phyloP scores from a whole-genome alignment of 2,113 vertebrate species.

The Puma concolor region DNA sequence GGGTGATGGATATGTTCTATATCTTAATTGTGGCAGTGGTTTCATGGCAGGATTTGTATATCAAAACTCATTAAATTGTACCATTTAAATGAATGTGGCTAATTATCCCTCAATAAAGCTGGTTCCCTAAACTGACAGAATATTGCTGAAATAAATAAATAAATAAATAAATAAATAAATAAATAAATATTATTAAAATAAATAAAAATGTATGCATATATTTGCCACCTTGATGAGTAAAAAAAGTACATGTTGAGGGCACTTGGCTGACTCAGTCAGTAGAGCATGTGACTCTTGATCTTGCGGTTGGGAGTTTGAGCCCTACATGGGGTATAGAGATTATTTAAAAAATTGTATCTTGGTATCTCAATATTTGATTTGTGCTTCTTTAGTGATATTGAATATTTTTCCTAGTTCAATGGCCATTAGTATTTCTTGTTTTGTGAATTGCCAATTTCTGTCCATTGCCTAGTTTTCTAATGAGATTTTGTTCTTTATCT shows the following conservation, averaged over 20 bases:
- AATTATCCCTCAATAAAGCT: constrained; percentile 28
- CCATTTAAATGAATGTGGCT: not conserved
- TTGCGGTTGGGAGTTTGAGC: not conserved
- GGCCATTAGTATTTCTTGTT: constrained; percentile 4
- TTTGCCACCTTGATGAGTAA: constrained; percentile 24
- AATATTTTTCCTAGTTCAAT: constrained; percentile 10
- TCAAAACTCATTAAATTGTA: constrained; percentile 12
- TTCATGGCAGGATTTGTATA: not conserved
- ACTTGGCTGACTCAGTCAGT: not conserved
- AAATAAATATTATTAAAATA: constrained; percentile 36
- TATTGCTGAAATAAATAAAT: constrained; percentile 34
- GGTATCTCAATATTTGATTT: constrained; percentile 40
- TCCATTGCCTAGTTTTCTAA: constrained; percentile 53
- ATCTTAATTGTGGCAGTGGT: constrained; percentile 6
- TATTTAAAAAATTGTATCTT: not conserved
- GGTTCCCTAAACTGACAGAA: not conserved
- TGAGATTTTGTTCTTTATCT: constrained; percentile 7
- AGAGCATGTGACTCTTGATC: not conserved
- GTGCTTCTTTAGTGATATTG: not conserved
- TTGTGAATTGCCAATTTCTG: not conserved
- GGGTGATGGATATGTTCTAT: not conserved
- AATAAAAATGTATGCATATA: not conserved
- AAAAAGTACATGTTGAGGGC: not conserved
- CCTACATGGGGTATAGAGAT: not conserved
- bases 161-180: constrained; percentile 40